Base-by-base conservation (phyloP, 1,140 invertebrate genomes). In the Phenacoccus solenopsis region DNA sequence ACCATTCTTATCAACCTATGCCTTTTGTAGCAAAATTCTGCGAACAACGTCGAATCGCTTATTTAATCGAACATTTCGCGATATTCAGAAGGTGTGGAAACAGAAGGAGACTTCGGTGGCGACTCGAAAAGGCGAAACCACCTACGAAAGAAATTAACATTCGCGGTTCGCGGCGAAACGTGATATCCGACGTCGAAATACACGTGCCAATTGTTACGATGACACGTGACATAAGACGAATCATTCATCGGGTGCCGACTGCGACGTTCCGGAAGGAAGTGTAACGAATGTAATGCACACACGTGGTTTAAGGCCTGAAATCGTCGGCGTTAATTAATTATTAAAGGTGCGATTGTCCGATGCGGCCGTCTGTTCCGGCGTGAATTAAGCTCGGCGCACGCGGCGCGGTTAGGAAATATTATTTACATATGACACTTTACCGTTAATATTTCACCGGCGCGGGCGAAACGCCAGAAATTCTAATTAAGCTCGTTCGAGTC, bases 111-210 rank as follows among this genome's bases (percentile, higher is more conserved):
- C n/a, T n/a, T n/a, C n/a, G n/a, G n/a, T n/a, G n/a, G n/a, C n/a
- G n/a, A n/a, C n/a, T n/a, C n/a, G n/a, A n/a, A n/a, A n/a, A n/a
- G n/a, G n/a, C n/a, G n/a, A n/a, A n/a, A n/a, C n/a, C n/a, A n/a
- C n/a, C n/a, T n/a, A n/a, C n/a, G n/a, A n/a, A n/a, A 49, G 13
- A 64, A 64, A 64, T 64, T 64, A 64, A 64, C 25, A 64, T 64
- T 64, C 59, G 59, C 59, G 25, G 59, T 64, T 64, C 22, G 4
- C 59, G 59, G 10, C 25, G 10, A 64, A 64, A 64, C 59, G 59
- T 64, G 59, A 64, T 64, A 64, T 64, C 59, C 59, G 59, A 64
- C 20, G 2, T 25, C 3, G 22, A 64, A 25, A 24, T 10, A 64
- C 59, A 64, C 59, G 59, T 24, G 12, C 59, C 13, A 64, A 64